Evolutionary conservation across 2,888 invertebrate genomes (phyloP).

Genomic region (Zaprionus obscuricornis): DNA sequence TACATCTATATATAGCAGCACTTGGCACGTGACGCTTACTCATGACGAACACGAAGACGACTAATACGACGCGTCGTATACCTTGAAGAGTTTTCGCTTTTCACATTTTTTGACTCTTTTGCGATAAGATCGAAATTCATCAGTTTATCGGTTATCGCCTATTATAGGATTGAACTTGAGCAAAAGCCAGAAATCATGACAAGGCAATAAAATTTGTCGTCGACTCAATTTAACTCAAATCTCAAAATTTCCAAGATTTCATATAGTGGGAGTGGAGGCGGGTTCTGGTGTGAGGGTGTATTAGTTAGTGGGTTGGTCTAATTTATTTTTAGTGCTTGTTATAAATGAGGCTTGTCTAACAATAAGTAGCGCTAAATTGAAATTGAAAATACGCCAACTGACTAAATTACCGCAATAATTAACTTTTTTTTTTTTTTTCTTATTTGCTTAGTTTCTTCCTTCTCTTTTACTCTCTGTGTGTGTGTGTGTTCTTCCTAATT

Average conservation of each 20-base stretch:
- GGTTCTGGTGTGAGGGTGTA: too few relatives aligned
- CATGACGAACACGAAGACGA: conserved; percentile 36
- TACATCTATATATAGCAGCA: conserved; percentile 70
- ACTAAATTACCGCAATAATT: conserved; percentile 70
- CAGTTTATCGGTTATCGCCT: conserved; percentile 35
- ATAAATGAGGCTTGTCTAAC: conserved; percentile 66
- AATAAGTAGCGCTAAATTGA: conserved; percentile 70
- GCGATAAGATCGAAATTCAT: conserved; percentile 27
- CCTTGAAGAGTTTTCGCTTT: conserved; percentile 23
- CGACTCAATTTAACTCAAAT: too few relatives aligned
- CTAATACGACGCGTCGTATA: neutral
- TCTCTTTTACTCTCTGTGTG: too few relatives aligned
- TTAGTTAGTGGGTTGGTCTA: too few relatives aligned
- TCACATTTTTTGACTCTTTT: conserved; percentile 3
- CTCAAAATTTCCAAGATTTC: too few relatives aligned
- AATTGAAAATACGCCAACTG: conserved; percentile 46
- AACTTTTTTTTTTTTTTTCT: conserved; percentile 25
- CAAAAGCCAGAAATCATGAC: too few relatives aligned
- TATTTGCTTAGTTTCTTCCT: too few relatives aligned
- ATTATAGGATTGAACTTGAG: conserved; percentile 29
- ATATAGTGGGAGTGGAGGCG: too few relatives aligned
- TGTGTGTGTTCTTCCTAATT: too few relatives aligned
- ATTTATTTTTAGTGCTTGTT: conserved; percentile 69
- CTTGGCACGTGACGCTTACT: conserved; percentile 81
- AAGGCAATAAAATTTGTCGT: too few relatives aligned